These are phyloP conservation scores for Oegoconia quadripuncta DNA, from an alignment of 2,888 invertebrate species.

Conservation along the genomic window DNA sequence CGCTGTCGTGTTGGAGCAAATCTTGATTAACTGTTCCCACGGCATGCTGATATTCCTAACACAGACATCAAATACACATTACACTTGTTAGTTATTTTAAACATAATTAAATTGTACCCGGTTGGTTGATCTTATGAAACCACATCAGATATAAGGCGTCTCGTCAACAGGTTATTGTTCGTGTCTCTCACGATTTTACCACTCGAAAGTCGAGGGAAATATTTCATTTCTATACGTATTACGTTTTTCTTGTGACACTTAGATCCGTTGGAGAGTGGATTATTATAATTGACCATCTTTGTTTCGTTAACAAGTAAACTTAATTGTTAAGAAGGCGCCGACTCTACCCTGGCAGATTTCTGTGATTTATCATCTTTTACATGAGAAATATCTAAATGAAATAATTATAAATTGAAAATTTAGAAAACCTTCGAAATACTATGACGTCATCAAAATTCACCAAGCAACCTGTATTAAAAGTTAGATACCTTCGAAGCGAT, in stretches of 20 bases:
- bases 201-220: conserved; percentile 63
- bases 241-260: conserved; percentile 28
- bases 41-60: background rate
- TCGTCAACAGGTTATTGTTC: conserved; percentile 45
- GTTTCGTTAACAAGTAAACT: background rate
- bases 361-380: too few species aligned
- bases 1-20: too few species aligned
- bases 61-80: background rate
- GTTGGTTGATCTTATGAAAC: conserved; percentile 10
- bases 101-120: background rate
- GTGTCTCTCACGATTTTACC: conserved; percentile 69
- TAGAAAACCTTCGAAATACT: too few species aligned
- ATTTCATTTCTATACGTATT: conserved; percentile 40
- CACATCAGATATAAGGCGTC: conserved; percentile 24
- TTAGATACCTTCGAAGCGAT: too few species aligned
- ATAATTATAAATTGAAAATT: too few species aligned
- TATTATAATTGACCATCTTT: conserved; percentile 22
- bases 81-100: too few species aligned
- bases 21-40: too few species aligned
- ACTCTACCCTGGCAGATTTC: too few species aligned
- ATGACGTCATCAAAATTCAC: too few species aligned
- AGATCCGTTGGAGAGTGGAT: conserved; percentile 26
- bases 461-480: too few species aligned
- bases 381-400: too few species aligned
- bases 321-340: too few species aligned